phyloP scores from a whole-genome alignment of 1,140 invertebrate species.

The Scaptodrosophila lebanonensis region DNA sequence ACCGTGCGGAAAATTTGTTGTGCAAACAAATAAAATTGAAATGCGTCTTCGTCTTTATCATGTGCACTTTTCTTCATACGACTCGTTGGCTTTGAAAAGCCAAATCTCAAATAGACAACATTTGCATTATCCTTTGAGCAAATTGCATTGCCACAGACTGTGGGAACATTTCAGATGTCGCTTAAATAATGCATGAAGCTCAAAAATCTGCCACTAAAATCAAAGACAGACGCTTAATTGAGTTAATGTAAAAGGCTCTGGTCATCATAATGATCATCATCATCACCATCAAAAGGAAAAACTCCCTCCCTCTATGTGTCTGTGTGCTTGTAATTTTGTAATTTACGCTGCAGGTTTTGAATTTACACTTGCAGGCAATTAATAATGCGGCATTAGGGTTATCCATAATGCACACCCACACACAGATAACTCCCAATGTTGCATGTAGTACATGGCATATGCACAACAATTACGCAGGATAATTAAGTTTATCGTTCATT shows the following conservation, averaged over 20 bases:
- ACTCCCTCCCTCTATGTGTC: background rate
- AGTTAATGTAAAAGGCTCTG: slow-evolving; percentile 31
- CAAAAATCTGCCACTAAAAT: slow-evolving; percentile 15
- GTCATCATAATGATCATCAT: no score
- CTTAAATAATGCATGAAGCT: slow-evolving; percentile 34
- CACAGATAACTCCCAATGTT: slow-evolving; percentile 23
- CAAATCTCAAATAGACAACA: slow-evolving; percentile 8
- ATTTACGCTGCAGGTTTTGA: slow-evolving; percentile 72
- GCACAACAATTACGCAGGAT: slow-evolving; percentile 66
- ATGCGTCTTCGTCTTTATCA: slow-evolving; percentile 22
- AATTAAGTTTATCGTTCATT: slow-evolving; percentile 76
- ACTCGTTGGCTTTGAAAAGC: slow-evolving; percentile 11
- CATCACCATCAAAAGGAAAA: slow-evolving; percentile 6
- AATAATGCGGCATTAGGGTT: slow-evolving; percentile 75
- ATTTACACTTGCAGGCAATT: slow-evolving; percentile 75
- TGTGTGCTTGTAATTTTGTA: slow-evolving; percentile 58
- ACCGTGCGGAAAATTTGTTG: slow-evolving; percentile 76
- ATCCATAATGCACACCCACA: slow-evolving; percentile 54
- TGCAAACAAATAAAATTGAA: slow-evolving; percentile 74
- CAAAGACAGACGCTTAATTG: slow-evolving; percentile 31
- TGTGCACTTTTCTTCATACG: slow-evolving; percentile 23
- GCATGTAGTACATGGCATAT: slow-evolving; percentile 3
- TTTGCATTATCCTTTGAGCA: slow-evolving; percentile 23
- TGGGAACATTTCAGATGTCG: slow-evolving; percentile 32
- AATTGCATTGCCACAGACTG: slow-evolving; percentile 12